A percentile compares a stretch with the other conserved stretches of the same genome.
Conservation (phyloP, 30 jellyfish, hydroid and myxozoan genomes). For the Pelagia noctiluca region DNA sequence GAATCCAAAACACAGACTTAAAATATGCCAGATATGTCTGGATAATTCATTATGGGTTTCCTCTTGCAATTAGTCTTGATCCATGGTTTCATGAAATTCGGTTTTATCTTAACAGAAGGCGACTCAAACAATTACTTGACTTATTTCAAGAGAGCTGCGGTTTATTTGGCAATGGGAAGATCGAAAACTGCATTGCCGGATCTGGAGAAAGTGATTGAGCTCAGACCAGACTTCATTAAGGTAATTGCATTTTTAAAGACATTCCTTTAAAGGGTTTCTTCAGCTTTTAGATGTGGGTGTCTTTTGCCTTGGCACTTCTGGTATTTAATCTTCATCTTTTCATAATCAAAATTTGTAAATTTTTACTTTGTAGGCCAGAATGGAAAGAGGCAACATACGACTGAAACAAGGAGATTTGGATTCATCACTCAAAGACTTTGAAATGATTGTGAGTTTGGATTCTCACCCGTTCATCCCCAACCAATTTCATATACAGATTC, state of each 20-base stretch:
- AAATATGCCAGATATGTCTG: neutral
- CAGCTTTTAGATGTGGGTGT: no score
- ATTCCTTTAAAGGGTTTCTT: neutral
- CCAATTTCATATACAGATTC: neutral
- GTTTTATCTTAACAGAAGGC: constrained; percentile 78
- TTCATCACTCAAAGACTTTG: constrained; percentile 78
- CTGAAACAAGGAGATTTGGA: constrained; percentile 91
- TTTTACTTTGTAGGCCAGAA: constrained; percentile 71
- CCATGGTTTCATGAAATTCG: neutral
- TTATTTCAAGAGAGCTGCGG: constrained; percentile 97
- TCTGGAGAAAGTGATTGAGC: constrained; percentile 69
- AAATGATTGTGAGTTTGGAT: constrained; percentile 69
- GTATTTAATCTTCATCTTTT: no score
- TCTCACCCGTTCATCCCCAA: neutral
- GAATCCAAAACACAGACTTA: neutral
- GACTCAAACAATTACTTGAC: constrained; percentile 89
- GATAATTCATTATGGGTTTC: neutral
- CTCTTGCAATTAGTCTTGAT: neutral
- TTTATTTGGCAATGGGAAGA: constrained; percentile 92
- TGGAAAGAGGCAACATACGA: constrained; percentile 85
- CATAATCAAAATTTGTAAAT: neutral
- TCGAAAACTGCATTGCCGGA: constrained; percentile 96
- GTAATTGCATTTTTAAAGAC: constrained; percentile 16
- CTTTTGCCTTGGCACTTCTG: no score
- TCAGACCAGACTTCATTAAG: constrained; percentile 91